Conservation (phyloP, 2,113 vertebrate genomes). For the Scartelaos histophorus region DNA sequence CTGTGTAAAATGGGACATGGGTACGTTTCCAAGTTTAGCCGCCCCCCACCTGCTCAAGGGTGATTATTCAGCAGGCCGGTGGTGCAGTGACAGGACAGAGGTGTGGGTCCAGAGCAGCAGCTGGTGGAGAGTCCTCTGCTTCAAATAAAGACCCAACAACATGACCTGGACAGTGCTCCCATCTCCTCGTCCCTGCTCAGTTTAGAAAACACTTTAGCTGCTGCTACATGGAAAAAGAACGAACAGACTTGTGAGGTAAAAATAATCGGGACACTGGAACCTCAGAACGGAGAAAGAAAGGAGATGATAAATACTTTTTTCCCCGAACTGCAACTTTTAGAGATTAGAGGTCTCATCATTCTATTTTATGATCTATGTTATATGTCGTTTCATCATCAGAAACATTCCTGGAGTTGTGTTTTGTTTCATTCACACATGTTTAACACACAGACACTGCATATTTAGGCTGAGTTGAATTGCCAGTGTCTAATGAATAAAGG, state of each 20-base stretch:
- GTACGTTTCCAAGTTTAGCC: not conserved
- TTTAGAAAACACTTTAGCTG: not conserved
- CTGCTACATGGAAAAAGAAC: not conserved
- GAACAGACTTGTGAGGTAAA: not conserved
- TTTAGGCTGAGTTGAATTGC: too few relatives aligned
- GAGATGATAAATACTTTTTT: too few relatives aligned
- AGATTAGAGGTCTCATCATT: too few relatives aligned
- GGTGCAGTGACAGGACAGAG: conserved; percentile 17
- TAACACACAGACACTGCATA: too few relatives aligned
- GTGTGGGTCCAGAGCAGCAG: conserved; percentile 28
- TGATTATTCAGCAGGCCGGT: conserved; percentile 1
- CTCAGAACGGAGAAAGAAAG: not conserved
- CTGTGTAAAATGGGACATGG: not conserved
- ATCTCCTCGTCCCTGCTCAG: not conserved
- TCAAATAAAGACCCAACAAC: conserved; percentile 10
- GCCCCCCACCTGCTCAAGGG: conserved; percentile 6
- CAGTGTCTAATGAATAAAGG: too few relatives aligned
- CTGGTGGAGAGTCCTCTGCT: conserved; percentile 16
- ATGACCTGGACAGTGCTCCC: conserved; percentile 5
- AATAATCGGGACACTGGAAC: not conserved
- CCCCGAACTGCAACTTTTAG: too few relatives aligned
- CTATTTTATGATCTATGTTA: too few relatives aligned
- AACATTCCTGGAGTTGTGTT: too few relatives aligned
- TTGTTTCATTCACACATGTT: too few relatives aligned
- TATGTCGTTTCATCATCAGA: too few relatives aligned